Conservation (phyloP, 2,113 vertebrate genomes). For the Sapajus apella region DNA sequence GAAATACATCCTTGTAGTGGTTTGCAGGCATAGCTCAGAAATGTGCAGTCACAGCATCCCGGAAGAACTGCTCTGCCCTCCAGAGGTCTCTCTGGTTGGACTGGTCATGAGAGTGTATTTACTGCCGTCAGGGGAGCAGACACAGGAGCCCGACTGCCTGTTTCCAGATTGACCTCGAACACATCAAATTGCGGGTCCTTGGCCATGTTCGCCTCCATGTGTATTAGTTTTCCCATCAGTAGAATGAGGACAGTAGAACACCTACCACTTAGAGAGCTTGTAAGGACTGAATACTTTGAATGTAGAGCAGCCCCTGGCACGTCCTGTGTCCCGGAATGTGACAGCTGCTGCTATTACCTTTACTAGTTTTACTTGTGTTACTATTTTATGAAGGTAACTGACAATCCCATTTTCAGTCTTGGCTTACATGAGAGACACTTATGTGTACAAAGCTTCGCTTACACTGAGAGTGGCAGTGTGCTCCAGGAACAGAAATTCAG, state of each 20-base stretch:
- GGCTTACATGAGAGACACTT: neutral
- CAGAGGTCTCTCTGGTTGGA: accelerated
- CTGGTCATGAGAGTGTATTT: accelerated
- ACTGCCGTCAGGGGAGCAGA: accelerated
- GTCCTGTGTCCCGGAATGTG: accelerated
- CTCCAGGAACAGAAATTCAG: neutral
- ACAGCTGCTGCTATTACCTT: accelerated
- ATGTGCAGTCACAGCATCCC: accelerated
- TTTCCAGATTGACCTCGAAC: accelerated
- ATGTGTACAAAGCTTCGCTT: neutral
- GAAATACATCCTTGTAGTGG: neutral
- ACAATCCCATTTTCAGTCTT: neutral
- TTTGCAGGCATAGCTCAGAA: neutral
- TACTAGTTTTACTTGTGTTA: neutral
- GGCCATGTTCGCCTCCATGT: accelerated
- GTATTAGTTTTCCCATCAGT: neutral
- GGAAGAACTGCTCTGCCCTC: neutral
- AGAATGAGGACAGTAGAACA: accelerated
- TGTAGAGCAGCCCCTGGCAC: neutral
- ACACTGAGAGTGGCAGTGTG: accelerated
- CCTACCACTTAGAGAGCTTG: accelerated
- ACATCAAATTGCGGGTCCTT: accelerated
- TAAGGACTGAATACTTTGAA: accelerated
- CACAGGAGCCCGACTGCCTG: neutral
- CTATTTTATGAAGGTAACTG: neutral